Evolutionary conservation across 2,113 vertebrate species (phyloP), one percentile per base, ranked within the genome.

Genomic region (Sitta europaea): DNA sequence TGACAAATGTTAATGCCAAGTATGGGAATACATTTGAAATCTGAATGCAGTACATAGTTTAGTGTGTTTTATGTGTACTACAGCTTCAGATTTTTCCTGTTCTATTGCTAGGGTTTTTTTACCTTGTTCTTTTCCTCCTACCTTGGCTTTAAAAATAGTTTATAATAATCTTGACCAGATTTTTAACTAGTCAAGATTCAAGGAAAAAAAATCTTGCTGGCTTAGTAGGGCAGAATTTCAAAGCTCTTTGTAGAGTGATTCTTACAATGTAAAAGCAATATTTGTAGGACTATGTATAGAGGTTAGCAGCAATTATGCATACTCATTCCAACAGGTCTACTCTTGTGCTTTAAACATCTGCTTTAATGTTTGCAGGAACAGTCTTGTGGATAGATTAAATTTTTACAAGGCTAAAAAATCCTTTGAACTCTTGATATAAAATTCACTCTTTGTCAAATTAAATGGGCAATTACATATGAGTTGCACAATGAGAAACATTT

Each of bases 381-480:
- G 71, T 94, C 91, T 91, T 96, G 90, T 68, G 74, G 61, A 74
- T 57, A 85, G 88, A 95, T 91, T 61, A 82, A 78, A 82, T 54
- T 91, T 94, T 96, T 94, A 91, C 77, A 62, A 68, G 74, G 66
- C 48, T 76, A 90, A 79, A 84, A 89, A 87, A 54, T 90, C 62
- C 74, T 97, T 97, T 96, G 90, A 95, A 92, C 74, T 94, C 25
- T 75, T 79, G 81, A 73, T 93, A 88, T 53, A 93, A 96, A 95
- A 85, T 93, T 85, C 42, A 75, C 33, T 70, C 72, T 83, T 58
- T 86, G 91, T 95, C 71, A 62, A 89, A 91, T 33, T 73, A 79
- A 88, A 75, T 75, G 65, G 28, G 89, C 80, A 80, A 89, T 96
- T 95, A 88, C 83, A 88, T 70, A 80, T 17, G 82, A 92, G 29